phyloP scores from a whole-genome alignment of 35 echinoderm and acorn worm genomes.

The Lytechinus pictus region DNA sequence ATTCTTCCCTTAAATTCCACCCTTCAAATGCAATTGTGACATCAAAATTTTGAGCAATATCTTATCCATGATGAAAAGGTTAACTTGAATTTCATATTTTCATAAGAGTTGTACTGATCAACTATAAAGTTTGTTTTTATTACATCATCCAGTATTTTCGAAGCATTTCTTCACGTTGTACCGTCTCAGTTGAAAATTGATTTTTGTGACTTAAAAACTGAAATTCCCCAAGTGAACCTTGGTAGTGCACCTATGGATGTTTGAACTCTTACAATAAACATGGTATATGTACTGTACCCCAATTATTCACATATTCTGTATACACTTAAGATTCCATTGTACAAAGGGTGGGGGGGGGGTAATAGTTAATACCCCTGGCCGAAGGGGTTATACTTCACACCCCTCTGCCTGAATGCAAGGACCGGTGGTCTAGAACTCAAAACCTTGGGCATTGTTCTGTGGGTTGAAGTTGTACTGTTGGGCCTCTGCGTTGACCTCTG shows the following conservation, averaged over 20 bases:
- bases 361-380: neutral
- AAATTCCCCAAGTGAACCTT: neutral
- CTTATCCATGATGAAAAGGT: neutral
- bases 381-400: neutral
- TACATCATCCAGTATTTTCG: neutral
- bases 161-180: neutral
- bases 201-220: neutral
- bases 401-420: neutral
- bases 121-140: neutral
- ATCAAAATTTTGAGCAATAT: neutral
- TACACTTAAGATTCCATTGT: neutral
- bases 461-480: conserved; percentile 88
- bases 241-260: neutral
- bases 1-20: neutral
- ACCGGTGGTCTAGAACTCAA: conserved; percentile 63
- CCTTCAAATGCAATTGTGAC: neutral
- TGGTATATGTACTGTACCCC: neutral
- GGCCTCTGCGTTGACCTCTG: conserved; percentile 72
- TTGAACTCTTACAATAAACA: too few species aligned
- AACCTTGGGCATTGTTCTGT: conserved; percentile 83
- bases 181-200: neutral
- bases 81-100: neutral
- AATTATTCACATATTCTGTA: neutral
- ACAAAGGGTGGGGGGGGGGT: too few species aligned
- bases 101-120: neutral